phyloP scores from a whole-genome alignment of 1,140 invertebrate species.

The Potamilus streckersoni region DNA sequence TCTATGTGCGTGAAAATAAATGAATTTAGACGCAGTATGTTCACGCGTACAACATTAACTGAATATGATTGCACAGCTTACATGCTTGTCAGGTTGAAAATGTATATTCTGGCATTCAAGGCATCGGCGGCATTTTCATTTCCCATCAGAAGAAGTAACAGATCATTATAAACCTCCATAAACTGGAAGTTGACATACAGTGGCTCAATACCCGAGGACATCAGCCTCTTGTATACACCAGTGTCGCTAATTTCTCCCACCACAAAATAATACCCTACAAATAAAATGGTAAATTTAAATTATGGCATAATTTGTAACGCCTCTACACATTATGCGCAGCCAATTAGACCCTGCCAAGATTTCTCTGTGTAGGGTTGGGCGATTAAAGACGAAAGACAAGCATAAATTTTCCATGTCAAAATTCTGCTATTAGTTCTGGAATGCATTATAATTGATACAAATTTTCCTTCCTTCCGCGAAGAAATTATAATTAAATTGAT shows the following conservation, averaged over 20 bases:
- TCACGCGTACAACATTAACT: background rate
- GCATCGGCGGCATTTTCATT: conserved; percentile 36
- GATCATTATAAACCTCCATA: conserved; percentile 18
- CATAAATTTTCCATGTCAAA: too few relatives aligned
- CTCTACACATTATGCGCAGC: too few relatives aligned
- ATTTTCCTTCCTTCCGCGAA: too few relatives aligned
- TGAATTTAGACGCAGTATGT: background rate
- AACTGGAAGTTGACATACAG: conserved; percentile 41
- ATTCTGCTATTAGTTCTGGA: too few relatives aligned
- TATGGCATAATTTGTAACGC: too few relatives aligned
- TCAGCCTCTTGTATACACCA: conserved; percentile 11
- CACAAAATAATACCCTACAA: conserved; percentile 22
- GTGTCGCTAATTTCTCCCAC: conserved; percentile 13
- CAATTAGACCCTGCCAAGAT: too few relatives aligned
- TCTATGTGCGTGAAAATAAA: too few relatives aligned
- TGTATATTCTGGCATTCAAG: conserved; percentile 35
- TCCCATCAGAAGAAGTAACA: conserved; percentile 30
- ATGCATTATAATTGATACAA: too few relatives aligned
- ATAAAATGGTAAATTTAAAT: too few relatives aligned
- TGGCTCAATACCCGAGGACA: conserved; percentile 3
- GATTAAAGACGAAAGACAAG: too few relatives aligned
- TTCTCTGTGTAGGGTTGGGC: too few relatives aligned
- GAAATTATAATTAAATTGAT: too few relatives aligned
- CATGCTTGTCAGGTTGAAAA: conserved; percentile 20
- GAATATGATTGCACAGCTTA: conserved; percentile 9